phyloP scores from a whole-genome alignment of 2,797 vertebrate species.

The Diglossa cyanea region DNA sequence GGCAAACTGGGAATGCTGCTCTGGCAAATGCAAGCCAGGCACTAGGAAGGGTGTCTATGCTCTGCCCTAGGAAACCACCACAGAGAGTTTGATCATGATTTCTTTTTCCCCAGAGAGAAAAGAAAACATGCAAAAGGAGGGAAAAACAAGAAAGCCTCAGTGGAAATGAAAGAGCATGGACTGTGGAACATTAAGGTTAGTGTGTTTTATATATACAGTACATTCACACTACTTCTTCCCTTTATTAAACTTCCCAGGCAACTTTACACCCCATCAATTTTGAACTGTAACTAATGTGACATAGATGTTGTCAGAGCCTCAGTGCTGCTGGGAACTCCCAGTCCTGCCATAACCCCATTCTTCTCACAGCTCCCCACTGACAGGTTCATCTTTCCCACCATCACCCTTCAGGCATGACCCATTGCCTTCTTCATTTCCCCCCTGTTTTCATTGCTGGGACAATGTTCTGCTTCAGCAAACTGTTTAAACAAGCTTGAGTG shows the following conservation, averaged over 20 bases:
- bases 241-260: constrained; percentile 1
- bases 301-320: neutral
- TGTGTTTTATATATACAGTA: neutral
- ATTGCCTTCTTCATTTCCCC: neutral
- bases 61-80: neutral
- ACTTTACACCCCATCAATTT: constrained; percentile 34
- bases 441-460: neutral
- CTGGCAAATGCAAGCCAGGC: neutral
- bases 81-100: neutral
- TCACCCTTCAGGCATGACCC: constrained; percentile 28
- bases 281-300: constrained; percentile 24
- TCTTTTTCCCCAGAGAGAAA: neutral
- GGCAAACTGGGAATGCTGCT: neutral
- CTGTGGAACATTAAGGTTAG: neutral
- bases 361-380: constrained; percentile 12
- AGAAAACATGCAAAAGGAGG: neutral
- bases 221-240: neutral
- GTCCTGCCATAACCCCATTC: neutral
- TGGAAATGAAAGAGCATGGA: neutral
- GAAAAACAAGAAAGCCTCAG: neutral
- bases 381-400: constrained; percentile 31
- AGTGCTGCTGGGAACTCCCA: constrained; percentile 8
- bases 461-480: constrained; percentile 30
- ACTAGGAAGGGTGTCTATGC: neutral
- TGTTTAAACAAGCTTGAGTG: neutral